A percentile compares a stretch with the other conserved stretches of the same genome.
These are phyloP conservation scores for Elephas maximus DNA, from an alignment of 2,113 vertebrate species.

Conservation along the genomic window DNA sequence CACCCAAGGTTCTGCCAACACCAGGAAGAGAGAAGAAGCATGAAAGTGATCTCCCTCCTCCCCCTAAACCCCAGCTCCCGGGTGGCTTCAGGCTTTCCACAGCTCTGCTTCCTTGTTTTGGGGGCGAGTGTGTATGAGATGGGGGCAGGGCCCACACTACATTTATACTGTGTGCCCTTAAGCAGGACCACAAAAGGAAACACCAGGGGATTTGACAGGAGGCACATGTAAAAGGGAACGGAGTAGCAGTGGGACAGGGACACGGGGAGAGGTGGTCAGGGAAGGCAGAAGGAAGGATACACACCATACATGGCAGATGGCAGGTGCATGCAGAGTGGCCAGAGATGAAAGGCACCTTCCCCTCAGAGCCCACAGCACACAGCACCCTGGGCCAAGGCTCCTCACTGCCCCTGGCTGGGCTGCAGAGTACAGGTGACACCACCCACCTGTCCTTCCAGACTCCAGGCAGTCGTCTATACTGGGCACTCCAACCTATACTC, in stretches of 20 bases:
- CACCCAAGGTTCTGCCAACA: neutral
- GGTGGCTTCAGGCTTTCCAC: neutral
- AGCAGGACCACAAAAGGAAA: neutral
- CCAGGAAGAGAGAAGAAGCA: neutral
- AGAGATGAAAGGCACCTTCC: rapidly evolving
- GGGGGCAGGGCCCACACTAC: neutral
- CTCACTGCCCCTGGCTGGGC: rapidly evolving
- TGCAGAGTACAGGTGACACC: neutral
- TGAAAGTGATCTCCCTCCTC: neutral
- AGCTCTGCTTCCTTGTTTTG: neutral
- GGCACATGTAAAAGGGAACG: neutral
- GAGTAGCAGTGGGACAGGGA: neutral
- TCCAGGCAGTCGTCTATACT: too few species aligned
- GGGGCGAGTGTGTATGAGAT: neutral
- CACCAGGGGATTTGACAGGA: neutral
- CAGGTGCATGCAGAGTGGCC: neutral
- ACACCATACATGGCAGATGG: neutral
- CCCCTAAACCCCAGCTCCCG: too few species aligned
- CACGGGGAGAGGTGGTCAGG: neutral
- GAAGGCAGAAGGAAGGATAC: neutral
- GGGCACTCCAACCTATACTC: neutral
- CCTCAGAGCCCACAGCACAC: rapidly evolving
- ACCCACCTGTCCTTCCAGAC: neutral
- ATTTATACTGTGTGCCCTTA: neutral
- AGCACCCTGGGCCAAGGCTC: neutral